Evolutionary conservation across 2,113 vertebrate species (phyloP).

Genomic region (Rhinolophus ferrumequinum): DNA sequence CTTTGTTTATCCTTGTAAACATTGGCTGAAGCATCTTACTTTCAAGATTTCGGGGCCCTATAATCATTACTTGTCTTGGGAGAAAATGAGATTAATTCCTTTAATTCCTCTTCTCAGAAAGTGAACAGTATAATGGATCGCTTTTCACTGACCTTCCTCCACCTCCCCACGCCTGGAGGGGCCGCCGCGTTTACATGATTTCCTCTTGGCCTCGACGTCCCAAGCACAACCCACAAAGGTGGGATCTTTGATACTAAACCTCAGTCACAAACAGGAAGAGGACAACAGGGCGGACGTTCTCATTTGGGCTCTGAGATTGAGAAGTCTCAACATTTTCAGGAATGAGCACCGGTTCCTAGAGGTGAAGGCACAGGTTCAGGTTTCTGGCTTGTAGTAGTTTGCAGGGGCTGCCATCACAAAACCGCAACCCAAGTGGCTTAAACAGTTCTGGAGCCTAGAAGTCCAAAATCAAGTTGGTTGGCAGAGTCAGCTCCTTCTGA

Average conservation of each 20-base stretch:
- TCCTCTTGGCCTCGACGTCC: not conserved
- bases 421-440: fast-evolving
- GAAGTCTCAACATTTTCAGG: not conserved
- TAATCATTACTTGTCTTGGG: constrained; percentile 71
- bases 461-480: too few relatives aligned
- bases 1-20: constrained; percentile 66
- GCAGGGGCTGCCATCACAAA: fast-evolving
- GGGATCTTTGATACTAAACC: not conserved
- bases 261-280: not conserved
- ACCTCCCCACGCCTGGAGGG: not conserved
- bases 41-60: constrained; percentile 72
- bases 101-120: constrained; percentile 79
- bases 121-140: not conserved
- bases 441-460: not conserved
- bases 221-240: not conserved
- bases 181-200: not conserved
- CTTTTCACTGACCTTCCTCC: constrained; percentile 45
- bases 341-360: not conserved
- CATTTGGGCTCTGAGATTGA: not conserved
- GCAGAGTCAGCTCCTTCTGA: not conserved
- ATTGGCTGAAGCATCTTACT: constrained; percentile 50
- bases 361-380: not conserved
- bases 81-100: constrained; percentile 68
- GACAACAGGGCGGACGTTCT: not conserved
- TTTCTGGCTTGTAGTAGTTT: not conserved